phyloP scores from a whole-genome alignment of 2,113 vertebrate species.

The Ariopsis seemanni region DNA sequence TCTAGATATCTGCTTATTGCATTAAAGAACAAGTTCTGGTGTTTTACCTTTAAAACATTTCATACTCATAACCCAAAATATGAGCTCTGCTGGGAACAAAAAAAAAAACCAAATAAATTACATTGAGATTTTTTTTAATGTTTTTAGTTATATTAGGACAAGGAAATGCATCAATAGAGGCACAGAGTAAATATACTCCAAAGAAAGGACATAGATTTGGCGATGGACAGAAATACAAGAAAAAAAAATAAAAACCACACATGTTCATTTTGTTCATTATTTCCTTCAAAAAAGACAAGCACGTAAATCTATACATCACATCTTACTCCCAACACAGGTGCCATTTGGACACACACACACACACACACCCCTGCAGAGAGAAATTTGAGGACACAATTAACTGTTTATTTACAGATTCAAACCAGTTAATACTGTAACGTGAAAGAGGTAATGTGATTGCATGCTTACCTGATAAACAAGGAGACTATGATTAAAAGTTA shows the following conservation, averaged over 20 bases:
- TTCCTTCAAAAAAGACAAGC: neutral
- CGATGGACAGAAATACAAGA: slow-evolving; percentile 21
- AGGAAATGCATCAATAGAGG: neutral
- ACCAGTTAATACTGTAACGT: neutral
- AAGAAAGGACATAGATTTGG: neutral
- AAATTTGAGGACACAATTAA: neutral
- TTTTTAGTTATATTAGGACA: neutral
- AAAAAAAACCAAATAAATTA: neutral
- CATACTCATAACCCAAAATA: neutral
- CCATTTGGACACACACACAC: slow-evolving; percentile 18
- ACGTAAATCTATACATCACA: slow-evolving; percentile 17
- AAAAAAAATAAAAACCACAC: no score
- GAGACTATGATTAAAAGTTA: slow-evolving; percentile 56
- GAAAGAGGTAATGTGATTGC: neutral
- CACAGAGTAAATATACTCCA: slow-evolving; percentile 12
- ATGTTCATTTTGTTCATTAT: neutral
- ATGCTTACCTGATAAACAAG: slow-evolving; percentile 41
- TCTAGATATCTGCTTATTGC: neutral
- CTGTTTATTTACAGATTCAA: neutral
- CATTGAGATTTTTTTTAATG: slow-evolving; percentile 26
- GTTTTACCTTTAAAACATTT: neutral
- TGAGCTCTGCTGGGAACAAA: neutral
- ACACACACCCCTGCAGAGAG: slow-evolving; percentile 41
- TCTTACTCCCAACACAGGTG: neutral
- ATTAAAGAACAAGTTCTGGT: neutral